phyloP scores from a whole-genome alignment of 2,797 vertebrate species.

The Eremophila alpestris region DNA sequence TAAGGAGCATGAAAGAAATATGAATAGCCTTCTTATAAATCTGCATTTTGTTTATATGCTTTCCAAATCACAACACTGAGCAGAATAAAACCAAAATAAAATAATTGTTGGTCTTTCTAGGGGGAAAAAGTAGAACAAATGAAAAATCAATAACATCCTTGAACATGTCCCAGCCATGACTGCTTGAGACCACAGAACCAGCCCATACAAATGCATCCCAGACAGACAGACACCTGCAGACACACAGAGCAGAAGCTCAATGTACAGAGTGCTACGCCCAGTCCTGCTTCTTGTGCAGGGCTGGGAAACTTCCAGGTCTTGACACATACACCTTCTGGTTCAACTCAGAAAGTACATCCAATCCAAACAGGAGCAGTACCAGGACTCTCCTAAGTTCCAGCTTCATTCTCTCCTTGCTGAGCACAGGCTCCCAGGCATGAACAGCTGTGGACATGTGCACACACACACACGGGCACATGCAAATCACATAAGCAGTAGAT shows the following conservation, averaged over 20 bases:
- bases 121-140: neutral
- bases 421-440: neutral
- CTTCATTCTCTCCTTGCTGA: neutral
- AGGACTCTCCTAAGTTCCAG: neutral
- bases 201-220: neutral
- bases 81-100: neutral
- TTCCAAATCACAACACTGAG: neutral
- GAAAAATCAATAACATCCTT: neutral
- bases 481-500: neutral
- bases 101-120: neutral
- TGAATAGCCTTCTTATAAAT: neutral
- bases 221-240: neutral
- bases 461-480: fast-evolving
- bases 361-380: neutral
- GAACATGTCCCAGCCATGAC: neutral
- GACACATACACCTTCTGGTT: neutral
- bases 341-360: neutral
- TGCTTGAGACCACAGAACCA: neutral
- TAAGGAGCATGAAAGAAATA: neutral
- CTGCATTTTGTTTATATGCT: neutral
- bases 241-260: neutral
- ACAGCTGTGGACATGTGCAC: neutral
- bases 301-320: neutral
- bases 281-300: fast-evolving
- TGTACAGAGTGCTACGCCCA: fast-evolving